Percentiles rank a stretch among this genome's conserved stretches.
These are phyloP conservation scores for Podarcis siculus DNA, from an alignment of 2,797 vertebrate species.

Conservation along the genomic window DNA sequence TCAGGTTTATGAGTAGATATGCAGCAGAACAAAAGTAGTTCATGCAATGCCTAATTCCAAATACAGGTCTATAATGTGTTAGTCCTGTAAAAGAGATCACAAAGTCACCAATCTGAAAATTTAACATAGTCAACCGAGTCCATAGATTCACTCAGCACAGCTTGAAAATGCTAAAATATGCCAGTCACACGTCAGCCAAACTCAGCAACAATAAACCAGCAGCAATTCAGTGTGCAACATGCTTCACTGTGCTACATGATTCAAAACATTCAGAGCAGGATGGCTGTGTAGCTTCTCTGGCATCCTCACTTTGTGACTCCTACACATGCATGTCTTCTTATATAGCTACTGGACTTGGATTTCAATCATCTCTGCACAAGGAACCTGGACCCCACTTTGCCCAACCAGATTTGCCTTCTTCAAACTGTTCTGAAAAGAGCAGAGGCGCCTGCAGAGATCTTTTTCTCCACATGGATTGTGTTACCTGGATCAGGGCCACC, in stretches of 20 bases:
- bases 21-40: neutral
- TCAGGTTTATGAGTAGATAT: neutral
- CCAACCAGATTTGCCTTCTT: neutral
- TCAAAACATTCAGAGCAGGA: slow-evolving; percentile 2
- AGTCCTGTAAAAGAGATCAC: neutral
- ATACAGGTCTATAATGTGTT: neutral
- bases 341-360: neutral
- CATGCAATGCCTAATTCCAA: neutral
- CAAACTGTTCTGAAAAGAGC: neutral
- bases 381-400: neutral
- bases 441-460: neutral
- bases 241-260: neutral
- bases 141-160: neutral
- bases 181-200: neutral
- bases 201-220: neutral
- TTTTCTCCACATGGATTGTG: neutral
- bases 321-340: neutral
- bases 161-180: neutral
- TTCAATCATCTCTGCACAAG: neutral
- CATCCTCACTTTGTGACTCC: neutral
- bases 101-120: neutral
- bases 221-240: neutral
- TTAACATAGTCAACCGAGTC: neutral
- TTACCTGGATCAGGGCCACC: neutral
- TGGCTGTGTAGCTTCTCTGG: neutral